phyloP scores from a whole-genome alignment of 2,888 invertebrate genomes.

The Drosophila peninsularis region DNA sequence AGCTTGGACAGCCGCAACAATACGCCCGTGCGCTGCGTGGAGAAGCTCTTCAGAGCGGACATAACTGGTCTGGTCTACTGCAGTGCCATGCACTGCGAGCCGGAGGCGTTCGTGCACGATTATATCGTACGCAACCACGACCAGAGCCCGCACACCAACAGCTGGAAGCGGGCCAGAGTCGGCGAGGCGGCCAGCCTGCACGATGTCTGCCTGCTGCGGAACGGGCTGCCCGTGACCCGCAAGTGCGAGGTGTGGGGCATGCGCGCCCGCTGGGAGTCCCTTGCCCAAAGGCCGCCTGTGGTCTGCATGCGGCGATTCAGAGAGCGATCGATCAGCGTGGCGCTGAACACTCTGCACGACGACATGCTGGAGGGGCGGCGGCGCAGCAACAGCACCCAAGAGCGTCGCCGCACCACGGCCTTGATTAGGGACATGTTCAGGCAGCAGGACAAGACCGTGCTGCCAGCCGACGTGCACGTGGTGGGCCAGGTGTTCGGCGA shows the following conservation, averaged over 20 bases:
- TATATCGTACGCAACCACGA: constrained; percentile 57
- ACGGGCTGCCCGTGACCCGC: constrained; percentile 87
- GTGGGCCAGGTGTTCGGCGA: constrained; percentile 81
- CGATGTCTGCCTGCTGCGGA: constrained; percentile 86
- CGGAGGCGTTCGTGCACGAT: constrained; percentile 62
- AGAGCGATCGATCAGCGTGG: constrained; percentile 62
- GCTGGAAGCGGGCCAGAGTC: constrained; percentile 77
- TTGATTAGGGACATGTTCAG: constrained; percentile 58
- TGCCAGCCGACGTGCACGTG: constrained; percentile 87
- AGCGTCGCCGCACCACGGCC: constrained; percentile 42
- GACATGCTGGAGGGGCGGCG: constrained; percentile 63
- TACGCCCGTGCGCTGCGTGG: constrained; percentile 7
- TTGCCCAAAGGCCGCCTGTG: constrained; percentile 62
- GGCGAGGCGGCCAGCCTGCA: constrained; percentile 85
- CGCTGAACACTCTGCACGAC: constrained; percentile 71
- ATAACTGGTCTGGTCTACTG: constrained; percentile 33
- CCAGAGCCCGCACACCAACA: constrained; percentile 57
- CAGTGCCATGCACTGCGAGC: constrained; percentile 45
- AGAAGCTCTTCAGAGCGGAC: background rate
- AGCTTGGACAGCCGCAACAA: background rate
- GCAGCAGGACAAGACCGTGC: constrained; percentile 76
- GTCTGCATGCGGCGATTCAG: constrained; percentile 67
- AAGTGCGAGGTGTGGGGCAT: constrained; percentile 86
- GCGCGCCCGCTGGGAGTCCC: constrained; percentile 85
- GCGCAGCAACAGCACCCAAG: constrained; percentile 35